These are phyloP conservation scores for Linnaemya tessellans DNA, from an alignment of 2,888 invertebrate genomes.

Conservation along the genomic window DNA sequence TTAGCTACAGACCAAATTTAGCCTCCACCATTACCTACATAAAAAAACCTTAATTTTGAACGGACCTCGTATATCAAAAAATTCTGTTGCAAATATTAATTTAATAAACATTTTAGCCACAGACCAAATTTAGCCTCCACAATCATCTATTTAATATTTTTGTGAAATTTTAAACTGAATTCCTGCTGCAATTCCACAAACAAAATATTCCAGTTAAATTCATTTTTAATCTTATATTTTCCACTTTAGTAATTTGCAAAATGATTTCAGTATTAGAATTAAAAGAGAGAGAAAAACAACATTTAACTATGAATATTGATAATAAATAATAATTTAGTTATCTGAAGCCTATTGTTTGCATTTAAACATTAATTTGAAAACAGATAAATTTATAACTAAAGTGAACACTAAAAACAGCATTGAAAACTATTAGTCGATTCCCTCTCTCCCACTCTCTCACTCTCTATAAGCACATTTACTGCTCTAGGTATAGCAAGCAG, in stretches of 20 bases:
- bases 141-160: neutral
- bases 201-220: neutral
- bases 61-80: too few relatives aligned
- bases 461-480: neutral
- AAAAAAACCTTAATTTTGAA: too few relatives aligned
- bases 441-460: neutral
- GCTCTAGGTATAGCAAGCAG: conserved; percentile 1
- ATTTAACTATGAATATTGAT: neutral
- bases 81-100: too few relatives aligned
- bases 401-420: neutral
- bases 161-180: neutral
- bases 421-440: neutral
- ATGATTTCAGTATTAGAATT: conserved; percentile 5
- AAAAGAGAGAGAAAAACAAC: neutral
- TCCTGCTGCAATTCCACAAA: neutral
- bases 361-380: conserved; percentile 22
- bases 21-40: too few relatives aligned
- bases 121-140: too few relatives aligned
- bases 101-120: too few relatives aligned
- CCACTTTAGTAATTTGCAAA: conserved; percentile 44
- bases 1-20: too few relatives aligned
- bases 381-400: neutral
- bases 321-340: conserved; percentile 26
- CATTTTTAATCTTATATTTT: conserved; percentile 29
- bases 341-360: conserved; percentile 20